These are phyloP conservation scores for Bovichtus variegatus DNA, from an alignment of 2,797 vertebrate genomes.

Conservation along the genomic window DNA sequence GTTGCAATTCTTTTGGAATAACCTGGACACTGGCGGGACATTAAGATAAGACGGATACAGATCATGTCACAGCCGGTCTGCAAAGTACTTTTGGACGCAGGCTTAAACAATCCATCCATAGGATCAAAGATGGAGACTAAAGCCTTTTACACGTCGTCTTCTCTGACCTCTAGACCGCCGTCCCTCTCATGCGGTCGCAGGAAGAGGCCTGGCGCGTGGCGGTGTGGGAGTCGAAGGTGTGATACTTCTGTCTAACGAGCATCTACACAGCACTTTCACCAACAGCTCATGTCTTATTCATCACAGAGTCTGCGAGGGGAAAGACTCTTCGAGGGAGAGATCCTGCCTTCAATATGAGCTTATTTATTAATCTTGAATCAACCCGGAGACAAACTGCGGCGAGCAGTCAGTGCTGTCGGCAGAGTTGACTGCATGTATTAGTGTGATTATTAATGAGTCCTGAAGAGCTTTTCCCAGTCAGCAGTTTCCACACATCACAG, in stretches of 20 bases:
- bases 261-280: constrained; percentile 1
- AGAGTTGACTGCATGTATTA: neutral
- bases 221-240: neutral
- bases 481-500: constrained; percentile 38
- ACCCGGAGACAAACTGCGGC: constrained; percentile 10
- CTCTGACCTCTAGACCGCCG: neutral
- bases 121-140: neutral
- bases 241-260: neutral
- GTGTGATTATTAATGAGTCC: constrained; percentile 47
- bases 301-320: neutral
- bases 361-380: constrained; percentile 32
- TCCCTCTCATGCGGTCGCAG: neutral
- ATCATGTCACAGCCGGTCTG: neutral
- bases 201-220: neutral
- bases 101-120: neutral
- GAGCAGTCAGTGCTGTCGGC: constrained; percentile 18
- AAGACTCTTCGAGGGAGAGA: neutral
- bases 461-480: constrained; percentile 36
- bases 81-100: neutral
- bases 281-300: neutral
- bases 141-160: too few species aligned
- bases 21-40: neutral
- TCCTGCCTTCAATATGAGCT: neutral
- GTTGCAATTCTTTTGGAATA: neutral
- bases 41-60: neutral